Conservation (phyloP, 2,888 invertebrate genomes). For the Apoda limacodes region DNA sequence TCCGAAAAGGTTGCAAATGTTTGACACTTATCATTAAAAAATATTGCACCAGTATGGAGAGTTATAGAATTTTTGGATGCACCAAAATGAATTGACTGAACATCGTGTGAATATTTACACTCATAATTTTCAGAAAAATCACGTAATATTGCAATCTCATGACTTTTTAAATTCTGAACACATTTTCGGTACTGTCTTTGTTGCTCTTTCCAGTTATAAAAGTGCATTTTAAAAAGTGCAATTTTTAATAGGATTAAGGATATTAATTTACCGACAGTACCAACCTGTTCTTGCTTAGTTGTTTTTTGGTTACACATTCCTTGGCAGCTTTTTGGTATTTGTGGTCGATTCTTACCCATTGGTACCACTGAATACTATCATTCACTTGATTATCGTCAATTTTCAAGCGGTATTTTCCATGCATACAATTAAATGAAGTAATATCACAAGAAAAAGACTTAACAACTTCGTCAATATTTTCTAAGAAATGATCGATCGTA, state of each 20-base stretch:
- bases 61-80: slow-evolving; percentile 1
- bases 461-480: slow-evolving; percentile 3
- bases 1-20: slow-evolving; percentile 2
- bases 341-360: slow-evolving; percentile 18
- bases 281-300: slow-evolving; percentile 11
- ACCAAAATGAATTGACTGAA: slow-evolving; percentile 20
- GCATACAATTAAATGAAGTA: slow-evolving; percentile 10
- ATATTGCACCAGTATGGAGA: slow-evolving; percentile 2
- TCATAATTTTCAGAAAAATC: slow-evolving; percentile 23
- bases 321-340: slow-evolving; percentile 15
- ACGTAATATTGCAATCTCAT: slow-evolving; percentile 16
- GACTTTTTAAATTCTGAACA: slow-evolving; percentile 11
- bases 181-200: slow-evolving; percentile 17
- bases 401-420: slow-evolving; percentile 4
- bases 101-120: slow-evolving; percentile 17
- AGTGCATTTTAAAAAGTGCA: slow-evolving; percentile 17
- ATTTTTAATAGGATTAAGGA: slow-evolving; percentile 10
- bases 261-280: slow-evolving; percentile 10
- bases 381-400: slow-evolving; percentile 1
- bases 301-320: slow-evolving; percentile 9
- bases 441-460: too few species aligned
- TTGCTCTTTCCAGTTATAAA: slow-evolving; percentile 18
- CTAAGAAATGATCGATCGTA: slow-evolving; percentile 6
- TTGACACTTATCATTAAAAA: not conserved
- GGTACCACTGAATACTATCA: slow-evolving; percentile 11